phyloP scores from a whole-genome alignment of 2,113 vertebrate species.

The Archocentrus centrarchus region DNA sequence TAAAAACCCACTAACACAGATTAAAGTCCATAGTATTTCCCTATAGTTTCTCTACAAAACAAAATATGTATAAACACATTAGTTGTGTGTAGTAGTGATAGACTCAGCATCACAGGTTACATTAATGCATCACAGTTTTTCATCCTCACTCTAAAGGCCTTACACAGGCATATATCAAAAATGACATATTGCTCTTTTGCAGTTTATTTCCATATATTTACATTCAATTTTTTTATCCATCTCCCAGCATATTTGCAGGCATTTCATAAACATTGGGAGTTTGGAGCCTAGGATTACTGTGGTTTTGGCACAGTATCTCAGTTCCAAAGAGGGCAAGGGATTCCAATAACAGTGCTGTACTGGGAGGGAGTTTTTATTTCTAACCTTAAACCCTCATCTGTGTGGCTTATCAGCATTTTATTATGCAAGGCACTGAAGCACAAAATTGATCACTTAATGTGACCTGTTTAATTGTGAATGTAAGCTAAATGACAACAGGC shows the following conservation, averaged over 20 bases:
- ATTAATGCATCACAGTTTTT: constrained; percentile 43
- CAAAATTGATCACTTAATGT: constrained; percentile 6
- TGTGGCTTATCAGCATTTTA: constrained; percentile 30
- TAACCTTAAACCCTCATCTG: constrained; percentile 21
- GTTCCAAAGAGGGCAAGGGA: constrained; percentile 28
- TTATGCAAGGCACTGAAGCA: background rate
- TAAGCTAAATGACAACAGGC: constrained; percentile 7
- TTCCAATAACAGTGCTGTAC: background rate
- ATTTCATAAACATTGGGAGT: constrained; percentile 27
- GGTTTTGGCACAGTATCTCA: constrained; percentile 34
- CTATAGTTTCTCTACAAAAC: constrained; percentile 24
- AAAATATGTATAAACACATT: constrained; percentile 36
- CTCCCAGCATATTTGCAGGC: constrained; percentile 34
- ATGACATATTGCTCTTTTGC: constrained; percentile 43
- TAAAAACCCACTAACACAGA: constrained; percentile 37
- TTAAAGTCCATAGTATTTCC: constrained; percentile 15
- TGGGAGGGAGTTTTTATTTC: constrained; percentile 28
- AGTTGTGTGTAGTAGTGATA: constrained; percentile 18
- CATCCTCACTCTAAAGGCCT: constrained; percentile 40
- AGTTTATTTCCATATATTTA: constrained; percentile 61
- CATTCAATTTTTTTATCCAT: constrained; percentile 29
- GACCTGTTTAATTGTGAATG: constrained; percentile 4
- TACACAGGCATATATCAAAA: constrained; percentile 45
- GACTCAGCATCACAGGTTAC: constrained; percentile 40
- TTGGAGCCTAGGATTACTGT: constrained; percentile 32